Percentiles rank a stretch among this genome's conserved stretches.
Conservation (phyloP, 35 echinoderm and acorn worm species). For the Holothuria glaberrima region DNA sequence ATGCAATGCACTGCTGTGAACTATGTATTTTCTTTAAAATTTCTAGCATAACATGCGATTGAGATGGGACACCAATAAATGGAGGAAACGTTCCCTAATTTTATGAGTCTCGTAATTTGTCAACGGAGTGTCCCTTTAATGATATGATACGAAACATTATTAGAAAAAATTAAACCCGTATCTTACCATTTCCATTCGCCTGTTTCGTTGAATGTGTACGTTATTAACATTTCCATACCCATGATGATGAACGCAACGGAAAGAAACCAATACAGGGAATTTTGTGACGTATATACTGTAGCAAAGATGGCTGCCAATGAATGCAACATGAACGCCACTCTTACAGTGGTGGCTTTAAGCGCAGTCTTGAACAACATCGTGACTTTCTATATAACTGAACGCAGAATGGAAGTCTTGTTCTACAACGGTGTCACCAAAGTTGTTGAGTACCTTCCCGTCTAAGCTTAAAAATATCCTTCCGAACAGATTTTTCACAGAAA, state of each 20-base stretch:
- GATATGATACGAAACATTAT: not conserved
- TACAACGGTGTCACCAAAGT: too few relatives aligned
- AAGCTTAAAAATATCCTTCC: too few relatives aligned
- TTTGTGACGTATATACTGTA: slow-evolving; percentile 71
- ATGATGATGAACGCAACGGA: slow-evolving; percentile 61
- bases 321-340: slow-evolving; percentile 68
- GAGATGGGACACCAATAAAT: too few relatives aligned
- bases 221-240: slow-evolving; percentile 79
- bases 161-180: not conserved
- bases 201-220: slow-evolving; percentile 74
- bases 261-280: slow-evolving; percentile 75
- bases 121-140: too few relatives aligned
- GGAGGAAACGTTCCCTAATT: too few relatives aligned
- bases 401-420: too few relatives aligned
- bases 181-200: slow-evolving; percentile 90
- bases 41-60: too few relatives aligned
- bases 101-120: not conserved
- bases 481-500: too few relatives aligned
- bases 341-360: slow-evolving; percentile 61
- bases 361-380: slow-evolving; percentile 43
- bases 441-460: too few relatives aligned
- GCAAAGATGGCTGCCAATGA: slow-evolving; percentile 69
- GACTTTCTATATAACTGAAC: not conserved
- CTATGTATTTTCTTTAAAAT: too few relatives aligned
- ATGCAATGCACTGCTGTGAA: too few relatives aligned